A percentile compares a stretch with the other conserved stretches of the same genome.
phyloP scores from a whole-genome alignment of 1,140 invertebrate species.

The Drosophila obscura region DNA sequence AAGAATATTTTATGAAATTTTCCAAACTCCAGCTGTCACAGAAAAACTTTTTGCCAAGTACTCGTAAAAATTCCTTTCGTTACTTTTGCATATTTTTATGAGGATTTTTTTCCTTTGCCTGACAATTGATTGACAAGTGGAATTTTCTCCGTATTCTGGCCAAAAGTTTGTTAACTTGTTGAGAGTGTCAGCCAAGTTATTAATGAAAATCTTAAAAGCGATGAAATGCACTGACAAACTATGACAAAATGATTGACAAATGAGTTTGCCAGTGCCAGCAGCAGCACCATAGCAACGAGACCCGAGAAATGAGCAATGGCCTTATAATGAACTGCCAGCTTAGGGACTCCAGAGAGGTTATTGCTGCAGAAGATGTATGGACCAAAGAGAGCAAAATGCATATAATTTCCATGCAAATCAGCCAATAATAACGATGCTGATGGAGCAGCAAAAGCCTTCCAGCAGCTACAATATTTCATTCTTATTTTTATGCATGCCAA shows the following conservation, averaged over 20 bases:
- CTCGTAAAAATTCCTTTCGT: slow-evolving; percentile 12
- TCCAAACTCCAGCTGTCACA: slow-evolving; percentile 37
- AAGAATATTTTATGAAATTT: slow-evolving; percentile 28
- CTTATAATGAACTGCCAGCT: slow-evolving; percentile 48
- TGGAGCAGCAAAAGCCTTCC: slow-evolving; percentile 14
- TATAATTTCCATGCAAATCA: slow-evolving; percentile 58
- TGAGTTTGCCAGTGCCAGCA: slow-evolving; percentile 1
- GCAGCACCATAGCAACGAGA: neutral
- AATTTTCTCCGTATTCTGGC: slow-evolving; percentile 4
- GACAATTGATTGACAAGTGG: slow-evolving; percentile 63
- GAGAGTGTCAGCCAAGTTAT: slow-evolving; percentile 44
- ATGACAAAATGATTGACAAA: slow-evolving; percentile 33
- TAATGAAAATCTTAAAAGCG: slow-evolving; percentile 57
- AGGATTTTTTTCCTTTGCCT: slow-evolving; percentile 3
- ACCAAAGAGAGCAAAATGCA: slow-evolving; percentile 32
- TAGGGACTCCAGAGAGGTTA: neutral
- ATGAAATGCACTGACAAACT: slow-evolving; percentile 45
- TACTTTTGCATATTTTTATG: slow-evolving; percentile 35
- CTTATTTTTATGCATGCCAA: slow-evolving; percentile 60
- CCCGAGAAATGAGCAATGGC: slow-evolving; percentile 22
- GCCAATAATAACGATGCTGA: slow-evolving; percentile 33
- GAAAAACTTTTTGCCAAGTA: slow-evolving; percentile 28
- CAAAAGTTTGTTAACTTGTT: slow-evolving; percentile 42
- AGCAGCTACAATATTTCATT: slow-evolving; percentile 51
- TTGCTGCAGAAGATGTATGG: no score